Conservation (phyloP, 2,888 invertebrate genomes). For the Hirtodrosophila cameraria region DNA sequence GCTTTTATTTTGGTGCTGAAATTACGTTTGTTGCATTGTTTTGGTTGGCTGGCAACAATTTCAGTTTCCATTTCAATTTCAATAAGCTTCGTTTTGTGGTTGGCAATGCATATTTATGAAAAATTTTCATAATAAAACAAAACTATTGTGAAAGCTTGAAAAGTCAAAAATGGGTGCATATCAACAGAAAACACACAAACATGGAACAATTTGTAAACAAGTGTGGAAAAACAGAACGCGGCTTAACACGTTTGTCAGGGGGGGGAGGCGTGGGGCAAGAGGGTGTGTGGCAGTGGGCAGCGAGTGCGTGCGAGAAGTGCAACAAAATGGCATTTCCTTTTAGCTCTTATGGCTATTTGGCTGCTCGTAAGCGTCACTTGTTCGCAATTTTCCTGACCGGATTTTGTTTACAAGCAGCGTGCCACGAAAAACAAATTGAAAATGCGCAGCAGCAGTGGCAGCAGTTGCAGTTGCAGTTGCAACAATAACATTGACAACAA, state of each 20-base stretch:
- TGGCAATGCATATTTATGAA: slow-evolving; percentile 58
- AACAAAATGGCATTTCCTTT: slow-evolving; percentile 75
- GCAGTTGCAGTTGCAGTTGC: slow-evolving; percentile 18
- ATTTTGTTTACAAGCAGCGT: slow-evolving; percentile 77
- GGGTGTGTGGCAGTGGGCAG: neutral
- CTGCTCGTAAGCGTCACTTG: slow-evolving; percentile 61
- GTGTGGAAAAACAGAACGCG: slow-evolving; percentile 12
- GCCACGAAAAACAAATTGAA: slow-evolving; percentile 76
- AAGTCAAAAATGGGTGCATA: slow-evolving; percentile 12
- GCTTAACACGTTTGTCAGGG: slow-evolving; percentile 69
- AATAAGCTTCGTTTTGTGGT: slow-evolving; percentile 74
- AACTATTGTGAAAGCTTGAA: slow-evolving; percentile 3
- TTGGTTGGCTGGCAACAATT: slow-evolving; percentile 26
- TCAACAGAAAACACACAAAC: slow-evolving; percentile 41
- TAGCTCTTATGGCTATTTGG: slow-evolving; percentile 57
- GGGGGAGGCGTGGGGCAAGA: neutral
- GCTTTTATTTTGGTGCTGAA: slow-evolving; percentile 1
- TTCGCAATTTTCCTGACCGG: slow-evolving; percentile 75
- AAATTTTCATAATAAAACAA: slow-evolving; percentile 47
- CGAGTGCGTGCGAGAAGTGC: slow-evolving; percentile 29
- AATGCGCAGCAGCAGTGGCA: slow-evolving; percentile 50
- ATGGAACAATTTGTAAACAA: slow-evolving; percentile 62
- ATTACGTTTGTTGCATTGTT: slow-evolving; percentile 42
- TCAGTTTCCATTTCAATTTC: slow-evolving; percentile 58
- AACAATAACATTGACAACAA: slow-evolving; percentile 45